Conservation (phyloP, 1,140 invertebrate species). For the Musca vetustissima region DNA sequence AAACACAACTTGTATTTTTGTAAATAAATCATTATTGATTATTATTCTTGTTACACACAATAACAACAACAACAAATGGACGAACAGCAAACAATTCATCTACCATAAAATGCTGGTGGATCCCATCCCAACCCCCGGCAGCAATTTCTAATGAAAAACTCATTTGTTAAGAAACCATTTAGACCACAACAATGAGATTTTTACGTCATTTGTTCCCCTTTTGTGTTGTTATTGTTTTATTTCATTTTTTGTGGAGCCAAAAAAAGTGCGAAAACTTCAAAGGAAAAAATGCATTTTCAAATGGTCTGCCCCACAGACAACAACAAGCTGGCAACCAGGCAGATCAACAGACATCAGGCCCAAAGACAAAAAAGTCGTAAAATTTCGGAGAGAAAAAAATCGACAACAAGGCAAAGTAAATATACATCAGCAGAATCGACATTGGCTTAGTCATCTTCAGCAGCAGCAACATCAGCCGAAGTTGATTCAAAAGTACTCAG, state of each 20-base stretch:
- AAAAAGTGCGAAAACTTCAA: slow-evolving; percentile 22
- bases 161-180: slow-evolving; percentile 13
- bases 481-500: background rate
- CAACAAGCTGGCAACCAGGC: background rate
- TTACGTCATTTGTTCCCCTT: background rate
- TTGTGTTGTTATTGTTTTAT: too few species aligned
- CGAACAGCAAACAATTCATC: too few species aligned
- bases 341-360: background rate
- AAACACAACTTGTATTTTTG: too few species aligned
- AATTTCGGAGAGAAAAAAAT: slow-evolving; percentile 7
- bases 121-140: too few species aligned
- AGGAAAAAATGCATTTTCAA: slow-evolving; percentile 10
- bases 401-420: background rate
- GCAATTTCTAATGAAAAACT: slow-evolving; percentile 13
- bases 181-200: slow-evolving; percentile 10
- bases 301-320: background rate
- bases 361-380: background rate
- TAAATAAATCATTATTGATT: too few species aligned
- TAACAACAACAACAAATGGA: too few species aligned
- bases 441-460: background rate
- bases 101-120: too few species aligned
- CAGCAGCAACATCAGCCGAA: background rate
- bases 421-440: background rate
- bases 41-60: too few species aligned
- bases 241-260: too few species aligned